Base-by-base conservation (phyloP, 2,888 invertebrate species). In the Meiosimyza platycephala region DNA sequence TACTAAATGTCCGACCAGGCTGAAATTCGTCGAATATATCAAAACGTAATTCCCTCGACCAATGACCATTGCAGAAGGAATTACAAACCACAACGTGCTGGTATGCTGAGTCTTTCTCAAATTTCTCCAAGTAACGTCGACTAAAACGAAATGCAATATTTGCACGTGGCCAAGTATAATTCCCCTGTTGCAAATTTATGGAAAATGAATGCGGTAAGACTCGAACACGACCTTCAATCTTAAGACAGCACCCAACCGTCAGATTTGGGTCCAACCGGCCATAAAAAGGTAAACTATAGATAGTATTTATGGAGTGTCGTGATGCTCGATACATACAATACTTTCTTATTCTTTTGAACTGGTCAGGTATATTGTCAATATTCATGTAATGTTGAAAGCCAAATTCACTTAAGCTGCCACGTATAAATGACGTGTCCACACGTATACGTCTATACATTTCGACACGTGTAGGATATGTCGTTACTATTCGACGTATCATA, bases 131-230 rank as follows among this genome's bases (percentile, higher is more conserved):
- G 83, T 94, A 93, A 76, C 95, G 90, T 22, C 94, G 91, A 88
- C 94, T 93, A 77, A 92, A 89, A 88, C 95, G 95, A 80, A 94
- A 88, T 51, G 91, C 90, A 76, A 95, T 90, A 79, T 89, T 88
- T 15, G 94, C 91, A 83, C 91, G 91, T 18, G 94, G 94, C 91
- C 93, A 93, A 75, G 92, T 89, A 76, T 90, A 88, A 66, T 89
- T 86, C 2, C 88, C 89, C 79, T 91, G 90, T 86, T 93, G 91
- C 73, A 95, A 88, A 86, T 94, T 94, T 60, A 95, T 88, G 74
- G 90, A 90, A 85, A 94, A 94, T 67, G 93, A 92, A 83, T 93
- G 92, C 11, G 94, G 92, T 72, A 93, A 85, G 12, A 93, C 88
- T 78, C 94, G 93, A 51, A 94, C 89, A 82, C 92, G 90, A 77